Base-by-base conservation (phyloP, 2,797 vertebrate genomes). In the Astyanax mexicanus region DNA sequence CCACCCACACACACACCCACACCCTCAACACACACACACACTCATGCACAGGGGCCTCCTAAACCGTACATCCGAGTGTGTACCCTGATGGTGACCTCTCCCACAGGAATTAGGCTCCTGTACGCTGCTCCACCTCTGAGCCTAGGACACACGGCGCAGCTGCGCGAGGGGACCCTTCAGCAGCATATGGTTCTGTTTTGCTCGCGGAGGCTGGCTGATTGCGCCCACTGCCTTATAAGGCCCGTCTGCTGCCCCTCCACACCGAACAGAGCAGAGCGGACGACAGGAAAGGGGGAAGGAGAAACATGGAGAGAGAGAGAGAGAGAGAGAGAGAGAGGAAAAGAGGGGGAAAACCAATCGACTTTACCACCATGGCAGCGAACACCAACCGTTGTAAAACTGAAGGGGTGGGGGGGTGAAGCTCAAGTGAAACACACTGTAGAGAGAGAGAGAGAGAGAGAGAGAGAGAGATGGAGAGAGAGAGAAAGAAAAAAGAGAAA, bases 151-250 rank as follows among this genome's bases (percentile, higher is more conserved):
- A 38, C 1, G 17, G 66, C n/a, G 38, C 74, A 82, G 81, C 77
- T 77, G 66, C 77, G 5, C 19, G 0, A 77, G 51, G 52, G 55
- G 74, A 72, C 38, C 44, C 12, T 23, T 0, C 67, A n/a, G 35
- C 44, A 67, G 82, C 85, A 87, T 87, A 82, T 87, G 85, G 82
- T 87, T 87, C 74, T 84, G 79, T 66, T 87, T 85, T 83, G 47
- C 49, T 44, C 32, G 60, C 57, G 52, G 69, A 78, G 64, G 49
- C 79, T 19, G 3, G 44, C 69, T 69, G 75, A 80, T 67, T 81
- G 72, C 79, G 78, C 69, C 69, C 40, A 66, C 17, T 77, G 78
- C 83, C 86, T 81, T 87, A 85, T 85, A 87, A 77, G 84, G 84
- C 15, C 47, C 17, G 81, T 72, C 81, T 86, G 79, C 70, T 83